phyloP scores from a whole-genome alignment of 2,113 vertebrate genomes.

The Probosciger aterrimus region DNA sequence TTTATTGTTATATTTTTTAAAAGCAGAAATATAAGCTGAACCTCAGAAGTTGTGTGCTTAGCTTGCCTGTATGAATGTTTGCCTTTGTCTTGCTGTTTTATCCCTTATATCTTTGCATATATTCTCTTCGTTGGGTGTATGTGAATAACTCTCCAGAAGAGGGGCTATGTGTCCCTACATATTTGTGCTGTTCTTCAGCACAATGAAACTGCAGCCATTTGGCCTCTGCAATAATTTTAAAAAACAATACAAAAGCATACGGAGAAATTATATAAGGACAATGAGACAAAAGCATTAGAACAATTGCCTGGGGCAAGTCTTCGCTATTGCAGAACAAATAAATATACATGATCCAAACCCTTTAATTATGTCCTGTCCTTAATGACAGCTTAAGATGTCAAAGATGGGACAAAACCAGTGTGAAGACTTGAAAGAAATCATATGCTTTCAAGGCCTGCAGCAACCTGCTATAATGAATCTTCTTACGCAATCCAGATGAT shows the following conservation, averaged over 20 bases:
- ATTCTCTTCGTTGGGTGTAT: neutral
- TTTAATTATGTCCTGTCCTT: neutral
- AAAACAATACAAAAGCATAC: neutral
- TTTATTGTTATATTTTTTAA: neutral
- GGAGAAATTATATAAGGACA: neutral
- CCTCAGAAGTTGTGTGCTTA: neutral
- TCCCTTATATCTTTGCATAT: accelerated
- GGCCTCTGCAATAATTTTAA: neutral
- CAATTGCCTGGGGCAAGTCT: neutral
- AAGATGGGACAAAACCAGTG: neutral
- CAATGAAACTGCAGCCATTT: neutral
- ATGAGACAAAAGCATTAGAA: neutral
- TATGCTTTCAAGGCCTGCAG: neutral
- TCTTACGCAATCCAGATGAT: neutral
- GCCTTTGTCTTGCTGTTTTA: neutral
- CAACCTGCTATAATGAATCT: neutral
- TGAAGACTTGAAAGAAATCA: neutral
- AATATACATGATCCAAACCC: neutral
- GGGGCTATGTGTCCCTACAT: neutral
- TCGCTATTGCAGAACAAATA: neutral
- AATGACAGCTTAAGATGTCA: neutral
- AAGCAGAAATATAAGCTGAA: neutral
- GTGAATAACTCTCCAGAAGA: neutral
- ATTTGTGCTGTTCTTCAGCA: neutral
- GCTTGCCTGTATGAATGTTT: neutral